These are phyloP conservation scores for Anseranas semipalmata DNA, from an alignment of 2,113 vertebrate genomes.

Conservation along the genomic window DNA sequence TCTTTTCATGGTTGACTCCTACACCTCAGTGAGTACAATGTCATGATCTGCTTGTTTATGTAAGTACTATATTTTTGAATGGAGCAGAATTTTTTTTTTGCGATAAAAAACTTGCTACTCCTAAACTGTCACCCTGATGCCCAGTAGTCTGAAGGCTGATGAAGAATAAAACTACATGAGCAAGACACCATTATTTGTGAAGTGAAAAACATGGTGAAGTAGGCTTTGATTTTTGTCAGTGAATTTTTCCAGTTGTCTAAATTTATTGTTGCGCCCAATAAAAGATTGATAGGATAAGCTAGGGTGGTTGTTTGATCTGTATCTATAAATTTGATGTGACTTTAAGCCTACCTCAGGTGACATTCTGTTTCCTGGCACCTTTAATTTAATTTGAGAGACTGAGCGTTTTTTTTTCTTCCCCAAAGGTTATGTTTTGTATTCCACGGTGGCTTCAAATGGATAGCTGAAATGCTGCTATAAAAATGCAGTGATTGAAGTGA, in stretches of 20 bases:
- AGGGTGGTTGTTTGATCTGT: background rate
- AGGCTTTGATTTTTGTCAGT: conserved; percentile 1
- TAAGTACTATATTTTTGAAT: background rate
- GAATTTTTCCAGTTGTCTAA: background rate
- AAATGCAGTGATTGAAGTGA: background rate
- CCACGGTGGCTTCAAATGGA: background rate
- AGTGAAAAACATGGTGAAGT: background rate
- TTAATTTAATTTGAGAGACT: conserved; percentile 1
- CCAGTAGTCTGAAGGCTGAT: background rate
- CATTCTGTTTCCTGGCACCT: background rate
- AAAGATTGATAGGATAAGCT: background rate
- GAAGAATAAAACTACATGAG: background rate
- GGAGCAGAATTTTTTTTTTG: background rate
- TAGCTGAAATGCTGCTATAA: background rate
- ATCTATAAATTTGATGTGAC: background rate
- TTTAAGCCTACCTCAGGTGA: background rate
- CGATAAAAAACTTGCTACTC: background rate
- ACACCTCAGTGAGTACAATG: background rate
- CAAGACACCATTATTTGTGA: background rate
- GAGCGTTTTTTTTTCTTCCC: background rate
- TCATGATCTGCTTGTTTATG: background rate
- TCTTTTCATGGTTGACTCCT: background rate
- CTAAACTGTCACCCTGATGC: background rate
- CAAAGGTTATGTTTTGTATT: background rate
- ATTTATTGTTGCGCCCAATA: background rate